Base-by-base conservation (phyloP, 2,797 vertebrate species). In the Florisuga fusca region DNA sequence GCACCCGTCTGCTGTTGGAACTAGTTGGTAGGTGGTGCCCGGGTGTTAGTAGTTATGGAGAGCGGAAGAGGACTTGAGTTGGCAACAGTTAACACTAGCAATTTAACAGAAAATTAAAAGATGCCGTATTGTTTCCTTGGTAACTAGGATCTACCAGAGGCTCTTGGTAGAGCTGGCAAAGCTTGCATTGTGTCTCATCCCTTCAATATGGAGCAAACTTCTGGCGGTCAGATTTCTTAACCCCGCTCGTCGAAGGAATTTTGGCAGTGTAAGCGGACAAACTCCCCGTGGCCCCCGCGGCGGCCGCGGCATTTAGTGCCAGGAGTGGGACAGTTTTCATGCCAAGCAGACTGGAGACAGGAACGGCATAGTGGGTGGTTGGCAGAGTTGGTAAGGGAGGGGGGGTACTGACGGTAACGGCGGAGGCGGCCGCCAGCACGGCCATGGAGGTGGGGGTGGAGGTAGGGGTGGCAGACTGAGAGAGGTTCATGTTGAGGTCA, bases 281-380 rank as follows among this genome's bases (percentile, higher is more conserved):
- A 98, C 98, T 98, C 96, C 98, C 98, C 51, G 98, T 86, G 96
- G 98, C 98, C 96, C 98, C 98, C 66, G 98, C 90, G 75, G 98
- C 97, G 76, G 98, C 97, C 94, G 98, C 97, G 88, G 99, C 97
- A 97, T 99, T 99, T 94, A 99, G 97, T 93, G 99, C 97, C 98
- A 99, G 98, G 95, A 99, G 95, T 62, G 99, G 99, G 96, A 99
- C 97, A 87, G 98, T 98, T 99, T 99, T 99, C 99, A 99, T 99
- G 98, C 99, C 99, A 98, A 99, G 98, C 98, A 99, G 98, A 97
- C 98, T 99, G 98, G 99, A 99, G 97, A 99, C 96, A 78, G 99
- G 99, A 97, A 99, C 98, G 95, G 99, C 98, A 95, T 99, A 99
- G 98, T 99, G 99, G 97, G 98, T 98, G 97, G 98, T 98, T 97